phyloP scores from a whole-genome alignment of 2,113 vertebrate species.

The Raja brachyura region DNA sequence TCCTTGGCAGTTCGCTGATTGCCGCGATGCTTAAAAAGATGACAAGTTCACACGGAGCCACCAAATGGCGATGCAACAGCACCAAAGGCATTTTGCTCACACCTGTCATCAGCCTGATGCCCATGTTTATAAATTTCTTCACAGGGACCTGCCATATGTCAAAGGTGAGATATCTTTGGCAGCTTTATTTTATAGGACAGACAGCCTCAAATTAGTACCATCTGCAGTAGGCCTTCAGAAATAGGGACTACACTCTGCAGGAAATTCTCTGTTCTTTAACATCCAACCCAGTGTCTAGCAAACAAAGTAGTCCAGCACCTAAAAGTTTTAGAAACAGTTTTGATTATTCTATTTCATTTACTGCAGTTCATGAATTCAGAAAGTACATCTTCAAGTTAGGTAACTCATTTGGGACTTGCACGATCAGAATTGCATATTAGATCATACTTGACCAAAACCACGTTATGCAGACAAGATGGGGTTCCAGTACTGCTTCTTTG shows the following conservation, averaged over 20 bases:
- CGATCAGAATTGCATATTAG: not conserved
- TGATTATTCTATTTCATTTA: not conserved
- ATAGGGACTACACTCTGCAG: not conserved
- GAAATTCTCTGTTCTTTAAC: not conserved
- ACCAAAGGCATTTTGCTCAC: not conserved
- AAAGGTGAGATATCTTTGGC: too few relatives aligned
- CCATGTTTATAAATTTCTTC: not conserved
- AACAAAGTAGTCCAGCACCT: not conserved
- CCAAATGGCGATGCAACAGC: not conserved
- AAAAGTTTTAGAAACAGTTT: not conserved
- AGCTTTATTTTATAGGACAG: not conserved
- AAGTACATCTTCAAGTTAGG: not conserved
- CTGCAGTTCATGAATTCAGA: not conserved
- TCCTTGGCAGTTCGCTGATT: not conserved
- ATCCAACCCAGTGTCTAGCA: not conserved
- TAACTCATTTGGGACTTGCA: not conserved
- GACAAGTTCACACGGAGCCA: not conserved
- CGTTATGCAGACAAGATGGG: not conserved
- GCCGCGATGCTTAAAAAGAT: not conserved
- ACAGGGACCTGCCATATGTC: not conserved
- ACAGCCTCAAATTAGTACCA: not conserved
- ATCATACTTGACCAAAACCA: not conserved
- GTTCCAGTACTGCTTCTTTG: not conserved
- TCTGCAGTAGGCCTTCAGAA: not conserved
- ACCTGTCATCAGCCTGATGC: not conserved